Percentiles rank a stretch among this genome's conserved stretches.
Evolutionary conservation across 2,888 invertebrate species (phyloP).

Genomic region (Mimachlamys varia): DNA sequence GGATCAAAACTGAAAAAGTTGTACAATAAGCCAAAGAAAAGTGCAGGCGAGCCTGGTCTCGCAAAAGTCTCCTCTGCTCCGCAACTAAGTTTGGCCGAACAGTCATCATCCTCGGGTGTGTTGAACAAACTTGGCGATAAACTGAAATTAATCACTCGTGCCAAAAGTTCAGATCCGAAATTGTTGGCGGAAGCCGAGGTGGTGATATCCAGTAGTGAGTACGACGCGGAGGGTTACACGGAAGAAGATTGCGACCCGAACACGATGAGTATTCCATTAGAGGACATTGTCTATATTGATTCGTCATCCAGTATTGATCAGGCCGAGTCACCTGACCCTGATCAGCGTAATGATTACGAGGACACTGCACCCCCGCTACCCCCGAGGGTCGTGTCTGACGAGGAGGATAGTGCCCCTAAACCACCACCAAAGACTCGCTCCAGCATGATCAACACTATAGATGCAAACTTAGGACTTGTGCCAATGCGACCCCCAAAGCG

Average conservation of each 20-base stretch:
- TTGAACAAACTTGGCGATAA: constrained; percentile 51
- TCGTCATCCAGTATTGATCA: constrained; percentile 38
- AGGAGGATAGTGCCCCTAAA: constrained; percentile 36
- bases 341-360: background rate
- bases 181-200: constrained; percentile 43
- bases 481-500: constrained; percentile 42
- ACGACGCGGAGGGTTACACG: constrained; percentile 44
- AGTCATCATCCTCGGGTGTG: constrained; percentile 45
- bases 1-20: constrained; percentile 52
- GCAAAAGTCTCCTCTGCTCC: constrained; percentile 49
- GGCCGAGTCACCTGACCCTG: background rate
- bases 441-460: background rate
- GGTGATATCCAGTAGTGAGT: constrained; percentile 49
- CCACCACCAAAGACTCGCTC: constrained; percentile 40
- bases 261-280: constrained; percentile 38
- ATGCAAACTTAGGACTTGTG: background rate
- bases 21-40: constrained; percentile 47
- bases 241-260: constrained; percentile 45
- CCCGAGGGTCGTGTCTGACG: constrained; percentile 34
- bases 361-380: constrained; percentile 42
- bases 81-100: constrained; percentile 38
- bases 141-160: constrained; percentile 43
- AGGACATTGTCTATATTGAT: constrained; percentile 45
- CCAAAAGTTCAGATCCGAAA: constrained; percentile 32
- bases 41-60: constrained; percentile 39